Base-by-base conservation (phyloP, 2,797 vertebrate genomes). In the Coendou prehensilis region DNA sequence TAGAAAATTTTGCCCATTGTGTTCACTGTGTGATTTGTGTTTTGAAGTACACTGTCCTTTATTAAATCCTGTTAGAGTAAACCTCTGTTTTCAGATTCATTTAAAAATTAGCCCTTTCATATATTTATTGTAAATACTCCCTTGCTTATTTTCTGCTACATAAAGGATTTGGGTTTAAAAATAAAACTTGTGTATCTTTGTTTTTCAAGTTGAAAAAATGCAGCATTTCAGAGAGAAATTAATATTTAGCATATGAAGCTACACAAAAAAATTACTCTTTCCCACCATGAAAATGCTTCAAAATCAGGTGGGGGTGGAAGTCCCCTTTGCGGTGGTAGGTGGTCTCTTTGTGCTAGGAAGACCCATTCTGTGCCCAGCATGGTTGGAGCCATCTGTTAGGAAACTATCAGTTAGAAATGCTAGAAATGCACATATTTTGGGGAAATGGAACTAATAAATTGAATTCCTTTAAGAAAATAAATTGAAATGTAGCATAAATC, bases 361-460 rank as follows among this genome's bases (percentile, higher is more conserved):
- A 76, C 45, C 78, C 41, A 84, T 96, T 97, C 67, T 98, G 73
- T 97, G 79, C 96, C 54, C 95, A 97, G 97, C 81, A 69, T 97
- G 97, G 30, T 87, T 96, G 83, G 89, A 97, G 63, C 63, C 92
- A 85, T 96, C 94, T 71, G 64, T 98, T 64, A 61, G 95, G 84
- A 97, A 98, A 82, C 82, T 91, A 82, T 87, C 41, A 56, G 90
- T 96, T 98, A 92, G 96, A 94, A 97, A 90, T 94, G 83, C 75
- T 97, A 97, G 92, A 92, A 98, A 98, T 95, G 95, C 61, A 75
- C 8, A 1, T 71, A 23, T 97, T 98, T 98, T 41, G 84, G 89
- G 91, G 97, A 97, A 97, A 81, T 95, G 41, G 56, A 97, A 78
- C 88, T 97, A 96, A 97, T 96, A 98, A 97, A 95, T 91, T 88